Evolutionary conservation across 2,113 vertebrate species (phyloP), one percentile per base, ranked within the genome.

Genomic region (Engystomops pustulosus): DNA sequence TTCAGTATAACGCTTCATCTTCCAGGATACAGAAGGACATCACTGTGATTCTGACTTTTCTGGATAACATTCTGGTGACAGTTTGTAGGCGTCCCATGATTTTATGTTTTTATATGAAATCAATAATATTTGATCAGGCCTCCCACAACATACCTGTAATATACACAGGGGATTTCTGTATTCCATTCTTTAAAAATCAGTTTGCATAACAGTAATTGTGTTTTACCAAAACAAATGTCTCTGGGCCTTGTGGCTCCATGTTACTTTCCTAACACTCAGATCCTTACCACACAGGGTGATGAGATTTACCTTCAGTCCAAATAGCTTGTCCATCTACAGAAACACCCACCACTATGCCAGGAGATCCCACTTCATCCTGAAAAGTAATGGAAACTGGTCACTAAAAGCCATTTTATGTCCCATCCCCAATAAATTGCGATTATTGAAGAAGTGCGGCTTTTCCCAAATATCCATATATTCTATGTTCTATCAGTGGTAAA

Each of bases 361-460:
- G 98, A 47, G 96, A 94, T 47, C 95, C 98, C 44, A 96, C 95
- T 91, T 99, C 97, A 89, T 94, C 94, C 98, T 99, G 88, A 15
- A 81, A 30, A 20, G 77, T 65, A 82, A 69, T n/a, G 38, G 4
- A 53, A 6, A 30, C 38, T 41, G 8, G 38, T 41, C 38, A 41
- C 8, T 4, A 5, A 41, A 41, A 41, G 38, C n/a, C n/a, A n/a
- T n/a, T n/a, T n/a, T n/a, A n/a, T n/a, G n/a, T n/a, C n/a, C n/a
- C n/a, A n/a, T n/a, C n/a, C n/a, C n/a, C n/a, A n/a, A n/a, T n/a
- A n/a, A n/a, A n/a, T n/a, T n/a, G n/a, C n/a, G n/a, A n/a, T n/a
- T n/a, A n/a, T n/a, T n/a, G n/a, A n/a, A n/a, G n/a, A n/a, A n/a
- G n/a, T n/a, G n/a, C n/a, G n/a, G n/a, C n/a, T n/a, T n/a, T n/a